A percentile compares a stretch with the other conserved stretches of the same genome.
Conservation (phyloP, 2,797 vertebrate species). For the Phoeniculus purpureus region DNA sequence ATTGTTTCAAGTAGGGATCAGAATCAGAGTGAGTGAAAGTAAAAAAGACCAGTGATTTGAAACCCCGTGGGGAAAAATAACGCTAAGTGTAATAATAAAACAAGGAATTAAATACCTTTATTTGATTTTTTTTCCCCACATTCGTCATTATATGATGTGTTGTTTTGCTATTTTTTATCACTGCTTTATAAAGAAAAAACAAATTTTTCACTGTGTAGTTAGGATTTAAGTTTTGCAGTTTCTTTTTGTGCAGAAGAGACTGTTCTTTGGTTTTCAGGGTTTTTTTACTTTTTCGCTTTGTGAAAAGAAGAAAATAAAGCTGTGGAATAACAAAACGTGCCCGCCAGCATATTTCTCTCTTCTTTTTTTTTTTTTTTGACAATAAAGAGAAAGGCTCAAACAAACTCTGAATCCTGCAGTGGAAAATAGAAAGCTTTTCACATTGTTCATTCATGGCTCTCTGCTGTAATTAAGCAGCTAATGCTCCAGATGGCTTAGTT, state of each 20-base stretch:
- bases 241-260: background rate
- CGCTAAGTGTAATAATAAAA: constrained; percentile 14
- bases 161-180: background rate
- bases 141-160: background rate
- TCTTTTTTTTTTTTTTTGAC: background rate
- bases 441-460: constrained; percentile 71
- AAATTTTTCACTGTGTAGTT: background rate
- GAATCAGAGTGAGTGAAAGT: constrained; percentile 13
- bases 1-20: constrained; percentile 42
- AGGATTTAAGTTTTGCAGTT: background rate
- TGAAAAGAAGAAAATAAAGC: constrained; percentile 31
- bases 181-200: constrained; percentile 17
- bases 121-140: constrained; percentile 2
- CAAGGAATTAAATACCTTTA: constrained; percentile 17
- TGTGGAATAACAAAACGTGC: background rate
- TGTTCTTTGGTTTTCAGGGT: background rate
- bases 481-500: constrained; percentile 76
- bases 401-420: constrained; percentile 39
- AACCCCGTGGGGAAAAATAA: background rate
- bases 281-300: background rate
- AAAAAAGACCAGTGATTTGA: constrained; percentile 17
- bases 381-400: constrained; percentile 56
- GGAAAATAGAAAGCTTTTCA: constrained; percentile 62
- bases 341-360: background rate
- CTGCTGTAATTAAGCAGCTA: constrained; percentile 75